Base-by-base conservation (phyloP, 2,888 invertebrate species). In the Drosophila infuscata region DNA sequence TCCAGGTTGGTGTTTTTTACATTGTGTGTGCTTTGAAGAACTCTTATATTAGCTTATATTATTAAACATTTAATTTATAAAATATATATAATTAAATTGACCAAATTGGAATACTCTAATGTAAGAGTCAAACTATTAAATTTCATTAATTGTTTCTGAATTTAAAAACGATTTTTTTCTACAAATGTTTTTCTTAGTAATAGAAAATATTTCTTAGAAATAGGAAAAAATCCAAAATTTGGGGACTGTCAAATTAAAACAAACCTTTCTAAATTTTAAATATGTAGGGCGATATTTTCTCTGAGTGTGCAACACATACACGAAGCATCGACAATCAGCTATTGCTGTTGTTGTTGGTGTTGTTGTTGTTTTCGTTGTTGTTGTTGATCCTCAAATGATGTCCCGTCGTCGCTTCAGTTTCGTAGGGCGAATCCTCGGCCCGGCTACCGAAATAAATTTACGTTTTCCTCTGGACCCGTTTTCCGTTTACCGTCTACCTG, bases 361-460 rank as follows among this genome's bases (percentile, higher is more conserved):
- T 76, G 57, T 80, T 36, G 36, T 36, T 36, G 36, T 15, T 36
- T 12, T 36, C 15, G 35, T 35, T 12, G 35, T 12, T 35, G 35
- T 35, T 35, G 35, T 25, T 70, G 85, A 88, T 88, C 88, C 79
- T 77, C 73, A 67, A 73, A 64, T 74, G 76, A 83, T 88, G 85
- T 81, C 85, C 85, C 81, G 79, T 83, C 74, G 80, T 68, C 75
- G 65, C 72, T 41, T 52, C 41, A 57, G 68, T 70, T 70, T 71
- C 72, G 59, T 49, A 67, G 73, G 71, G 72, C 83, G 83, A 74
- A 70, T 46, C 66, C 77, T 61, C 67, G 58, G 49, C 68, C 30
- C 57, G 67, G 67, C 69, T 69, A 69, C 69, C 53, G 58, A 46
- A 38, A 41, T 46, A 46, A 51, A 29, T 52, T 17, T 35, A 67